A percentile compares a stretch with the other conserved stretches of the same genome.
Conservation (phyloP, 2,113 vertebrate genomes). For the Bubo bubo region DNA sequence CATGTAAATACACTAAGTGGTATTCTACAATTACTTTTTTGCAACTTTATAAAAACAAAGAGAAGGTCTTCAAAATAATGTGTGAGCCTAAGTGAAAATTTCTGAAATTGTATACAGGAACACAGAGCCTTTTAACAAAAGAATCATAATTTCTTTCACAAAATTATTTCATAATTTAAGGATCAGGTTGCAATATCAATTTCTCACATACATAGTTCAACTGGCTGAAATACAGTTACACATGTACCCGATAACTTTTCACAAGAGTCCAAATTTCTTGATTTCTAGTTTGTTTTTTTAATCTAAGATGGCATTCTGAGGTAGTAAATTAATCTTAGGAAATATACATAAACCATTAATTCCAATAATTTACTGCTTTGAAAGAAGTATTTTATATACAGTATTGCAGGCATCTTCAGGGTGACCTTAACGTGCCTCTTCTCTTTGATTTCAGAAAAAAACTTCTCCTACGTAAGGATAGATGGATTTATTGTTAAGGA, state of each 20-base stretch:
- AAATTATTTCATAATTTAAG: neutral
- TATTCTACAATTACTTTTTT: neutral
- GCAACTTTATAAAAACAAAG: neutral
- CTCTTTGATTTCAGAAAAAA: neutral
- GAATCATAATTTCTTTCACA: neutral
- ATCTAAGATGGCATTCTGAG: neutral
- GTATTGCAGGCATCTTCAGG: neutral
- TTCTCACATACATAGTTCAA: neutral
- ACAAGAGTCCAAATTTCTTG: neutral
- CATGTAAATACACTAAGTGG: neutral
- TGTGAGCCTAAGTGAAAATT: neutral
- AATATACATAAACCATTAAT: neutral
- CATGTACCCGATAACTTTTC: neutral
- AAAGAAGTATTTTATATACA: neutral
- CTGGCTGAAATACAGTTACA: neutral
- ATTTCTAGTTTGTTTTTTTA: neutral
- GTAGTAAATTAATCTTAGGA: neutral
- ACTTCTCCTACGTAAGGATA: neutral
- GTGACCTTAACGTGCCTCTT: neutral
- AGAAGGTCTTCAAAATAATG: neutral
- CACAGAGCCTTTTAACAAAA: neutral
- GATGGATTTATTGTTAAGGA: neutral
- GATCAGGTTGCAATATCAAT: neutral
- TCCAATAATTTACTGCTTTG: neutral
- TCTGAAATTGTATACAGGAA: neutral